Evolutionary conservation across 2,113 vertebrate genomes (phyloP).

Genomic region (Pterocles orientalis): DNA sequence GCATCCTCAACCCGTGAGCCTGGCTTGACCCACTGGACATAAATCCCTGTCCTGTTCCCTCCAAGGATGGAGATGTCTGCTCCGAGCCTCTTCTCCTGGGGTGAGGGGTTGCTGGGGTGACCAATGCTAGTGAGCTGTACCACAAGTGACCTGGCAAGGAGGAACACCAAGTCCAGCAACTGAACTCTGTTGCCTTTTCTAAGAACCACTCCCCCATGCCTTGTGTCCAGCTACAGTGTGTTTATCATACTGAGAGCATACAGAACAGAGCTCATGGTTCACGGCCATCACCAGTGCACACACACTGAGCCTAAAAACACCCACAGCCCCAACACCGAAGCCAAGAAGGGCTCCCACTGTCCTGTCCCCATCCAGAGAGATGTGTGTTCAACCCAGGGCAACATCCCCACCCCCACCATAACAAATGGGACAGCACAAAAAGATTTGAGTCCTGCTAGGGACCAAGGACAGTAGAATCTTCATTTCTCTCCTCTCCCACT

Average conservation of each 20-base stretch:
- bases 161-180: background rate
- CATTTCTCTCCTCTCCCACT: background rate
- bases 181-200: background rate
- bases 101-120: constrained; percentile 36
- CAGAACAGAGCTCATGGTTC: background rate
- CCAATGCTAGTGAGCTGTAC: constrained; percentile 61
- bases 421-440: background rate
- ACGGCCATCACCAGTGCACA: background rate
- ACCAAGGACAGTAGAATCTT: background rate
- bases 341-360: background rate
- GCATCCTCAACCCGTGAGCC: constrained; percentile 80
- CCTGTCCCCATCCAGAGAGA: background rate
- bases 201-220: background rate
- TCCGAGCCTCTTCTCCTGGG: constrained; percentile 71
- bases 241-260: background rate
- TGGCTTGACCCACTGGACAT: constrained; percentile 82
- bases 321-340: background rate
- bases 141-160: constrained; percentile 73
- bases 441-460: background rate
- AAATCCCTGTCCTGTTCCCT: constrained; percentile 84
- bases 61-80: constrained; percentile 80
- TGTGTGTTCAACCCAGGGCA: background rate
- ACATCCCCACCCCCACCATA: background rate
- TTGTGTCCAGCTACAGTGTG: background rate
- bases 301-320: background rate